Conservation (phyloP, 2,888 invertebrate genomes). For the Aquatica leii region DNA sequence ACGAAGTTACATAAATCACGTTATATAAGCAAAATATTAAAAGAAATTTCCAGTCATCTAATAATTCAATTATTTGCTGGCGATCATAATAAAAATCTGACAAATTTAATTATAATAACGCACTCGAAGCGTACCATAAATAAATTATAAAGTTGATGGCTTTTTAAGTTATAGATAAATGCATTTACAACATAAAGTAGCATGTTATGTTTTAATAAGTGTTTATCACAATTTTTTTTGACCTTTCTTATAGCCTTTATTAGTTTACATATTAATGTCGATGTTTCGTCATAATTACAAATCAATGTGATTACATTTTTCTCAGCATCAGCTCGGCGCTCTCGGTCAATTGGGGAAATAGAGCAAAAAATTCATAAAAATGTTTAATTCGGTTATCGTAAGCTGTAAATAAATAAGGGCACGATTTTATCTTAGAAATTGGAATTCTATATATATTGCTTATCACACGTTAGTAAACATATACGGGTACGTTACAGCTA, state of each 20-base stretch:
- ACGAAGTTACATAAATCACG: not conserved
- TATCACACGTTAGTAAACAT: not conserved
- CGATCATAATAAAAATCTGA: not conserved
- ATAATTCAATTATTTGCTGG: not conserved
- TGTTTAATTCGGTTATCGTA: not conserved
- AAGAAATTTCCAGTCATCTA: not conserved
- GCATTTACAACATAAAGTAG: too few species aligned
- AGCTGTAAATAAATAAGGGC: constrained; percentile 14
- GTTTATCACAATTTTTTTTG: too few species aligned
- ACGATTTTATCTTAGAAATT: constrained; percentile 3
- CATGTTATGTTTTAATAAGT: too few species aligned
- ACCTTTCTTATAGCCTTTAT: constrained; percentile 19
- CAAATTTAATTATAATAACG: constrained; percentile 6
- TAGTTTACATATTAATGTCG: constrained; percentile 20
- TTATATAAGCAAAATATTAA: constrained; percentile 5
- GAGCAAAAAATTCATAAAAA: constrained; percentile 1
- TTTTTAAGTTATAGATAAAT: constrained; percentile 3
- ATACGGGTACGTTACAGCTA: not conserved
- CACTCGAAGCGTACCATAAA: too few species aligned
- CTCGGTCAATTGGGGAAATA: not conserved
- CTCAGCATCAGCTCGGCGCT: too few species aligned
- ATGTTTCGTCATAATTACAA: constrained; percentile 11
- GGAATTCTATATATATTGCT: not conserved
- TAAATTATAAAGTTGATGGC: constrained; percentile 11
- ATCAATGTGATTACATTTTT: constrained; percentile 11